Conservation (phyloP, 2,888 invertebrate species). For the Limenitis camilla region DNA sequence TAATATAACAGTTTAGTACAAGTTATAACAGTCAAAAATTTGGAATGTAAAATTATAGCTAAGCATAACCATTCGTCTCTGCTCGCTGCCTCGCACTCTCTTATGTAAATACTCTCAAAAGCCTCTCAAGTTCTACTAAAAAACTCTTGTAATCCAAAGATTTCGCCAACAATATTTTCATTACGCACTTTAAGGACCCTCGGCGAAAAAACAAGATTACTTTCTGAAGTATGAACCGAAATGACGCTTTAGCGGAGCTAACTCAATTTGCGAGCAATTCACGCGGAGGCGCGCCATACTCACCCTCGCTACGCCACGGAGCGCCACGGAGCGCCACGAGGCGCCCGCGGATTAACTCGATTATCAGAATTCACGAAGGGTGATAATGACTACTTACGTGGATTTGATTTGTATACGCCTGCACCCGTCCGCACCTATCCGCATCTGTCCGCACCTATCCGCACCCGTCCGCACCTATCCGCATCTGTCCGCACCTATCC, state of each 20-base stretch:
- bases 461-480: conserved; percentile 4
- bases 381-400: conserved; percentile 40
- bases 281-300: conserved; percentile 21
- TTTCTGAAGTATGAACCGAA: conserved; percentile 43
- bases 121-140: conserved; percentile 8
- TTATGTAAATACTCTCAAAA: conserved; percentile 7
- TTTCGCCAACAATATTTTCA: conserved; percentile 34
- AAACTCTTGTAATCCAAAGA: conserved; percentile 21
- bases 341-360: conserved; percentile 41
- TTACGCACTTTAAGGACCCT: conserved; percentile 26
- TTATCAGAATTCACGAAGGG: conserved; percentile 41
- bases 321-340: conserved; percentile 31
- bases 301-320: too few relatives aligned
- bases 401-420: conserved; percentile 30
- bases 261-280: conserved; percentile 46
- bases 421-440: conserved; percentile 10
- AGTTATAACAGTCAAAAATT: too few relatives aligned
- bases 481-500: conserved; percentile 4
- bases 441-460: conserved; percentile 4
- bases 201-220: conserved; percentile 42
- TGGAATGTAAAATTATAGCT: too few relatives aligned
- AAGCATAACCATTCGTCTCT: too few relatives aligned
- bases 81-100: background rate
- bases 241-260: conserved; percentile 44
- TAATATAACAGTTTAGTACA: too few relatives aligned